Evolutionary conservation across 2,113 vertebrate species (phyloP).

Genomic region (Centropristis striata): DNA sequence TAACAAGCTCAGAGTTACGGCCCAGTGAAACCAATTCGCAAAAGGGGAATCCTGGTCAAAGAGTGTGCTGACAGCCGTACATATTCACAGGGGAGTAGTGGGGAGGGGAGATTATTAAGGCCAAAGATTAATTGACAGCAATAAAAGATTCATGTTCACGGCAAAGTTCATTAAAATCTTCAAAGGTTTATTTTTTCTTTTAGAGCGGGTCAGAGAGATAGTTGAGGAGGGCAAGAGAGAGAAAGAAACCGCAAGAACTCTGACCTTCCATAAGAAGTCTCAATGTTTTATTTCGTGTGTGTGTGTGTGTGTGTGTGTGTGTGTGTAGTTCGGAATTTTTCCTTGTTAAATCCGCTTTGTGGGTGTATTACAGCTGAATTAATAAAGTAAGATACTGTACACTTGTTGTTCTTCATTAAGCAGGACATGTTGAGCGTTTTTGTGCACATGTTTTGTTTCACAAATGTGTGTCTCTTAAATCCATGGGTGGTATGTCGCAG

Average conservation of each 20-base stretch:
- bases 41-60: conserved; percentile 56
- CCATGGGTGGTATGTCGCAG: conserved; percentile 70
- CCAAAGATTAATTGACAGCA: conserved; percentile 77
- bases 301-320: neutral
- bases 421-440: conserved; percentile 48
- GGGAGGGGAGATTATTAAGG: conserved; percentile 66
- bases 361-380: conserved; percentile 46
- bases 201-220: conserved; percentile 27
- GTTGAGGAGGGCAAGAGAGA: conserved; percentile 20
- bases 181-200: conserved; percentile 58
- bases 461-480: conserved; percentile 66
- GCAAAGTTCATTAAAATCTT: conserved; percentile 81
- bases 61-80: conserved; percentile 48
- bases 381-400: conserved; percentile 50
- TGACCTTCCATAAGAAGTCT: conserved; percentile 17
- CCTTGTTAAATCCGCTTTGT: conserved; percentile 51
- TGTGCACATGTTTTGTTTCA: conserved; percentile 47
- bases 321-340: conserved; percentile 23
- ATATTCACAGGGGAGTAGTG: conserved; percentile 45
- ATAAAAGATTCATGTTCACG: conserved; percentile 81
- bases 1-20: conserved; percentile 40
- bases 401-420: conserved; percentile 61
- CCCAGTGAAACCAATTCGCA: conserved; percentile 50
- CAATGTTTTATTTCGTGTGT: neutral
- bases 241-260: conserved; percentile 16